Base-by-base conservation (phyloP, 2,797 vertebrate genomes). In the Galago senegalensis region DNA sequence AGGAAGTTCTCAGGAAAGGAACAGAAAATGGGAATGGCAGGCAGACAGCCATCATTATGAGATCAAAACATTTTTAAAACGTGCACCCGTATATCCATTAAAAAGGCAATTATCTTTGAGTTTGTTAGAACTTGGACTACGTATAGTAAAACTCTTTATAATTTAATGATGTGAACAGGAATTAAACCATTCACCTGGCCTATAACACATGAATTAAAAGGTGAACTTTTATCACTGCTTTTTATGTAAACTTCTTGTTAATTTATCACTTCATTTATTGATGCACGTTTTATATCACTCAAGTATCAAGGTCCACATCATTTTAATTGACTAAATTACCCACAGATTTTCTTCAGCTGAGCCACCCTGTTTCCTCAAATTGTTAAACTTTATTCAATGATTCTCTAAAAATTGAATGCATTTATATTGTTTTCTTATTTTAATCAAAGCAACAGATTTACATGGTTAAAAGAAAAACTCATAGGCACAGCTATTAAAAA, bases 21-120 rank as follows among this genome's bases (percentile, higher is more conserved):
- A 23, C 56, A 29, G 53, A 7, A 18, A 10, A n/a, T 1, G 4
- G 49, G 23, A 37, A 85, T 31, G 23, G 18, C 17, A 85, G 11
- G 34, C 65, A 88, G 40, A 60, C 43, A 27, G 11, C 5, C 70
- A 69, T 56, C 53, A 69, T 53, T 58, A 92, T 84, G 77, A 93
- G 31, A 82, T 75, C 89, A 73, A 76, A 95, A 82, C n/a, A 63
- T 18, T 73, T 94, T 63, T 25, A 80, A 93, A 61, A 61, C 23
- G 37, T 40, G 5, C 49, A 21, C 16, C 16, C 25, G 2, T 61
- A 46, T 43, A 73, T 2, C 11, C 27, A 91, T 4, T 80, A n/a
- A 63, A 89, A 93, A 73, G 9, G 9, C 10, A 46, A 4, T 43
- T 43, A 49, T 13, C 43, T 60, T 77, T 60, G 72, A 82, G 21